Base-by-base conservation (phyloP, 92 coral and sea anemone genomes). In the Micromussa lordhowensis region DNA sequence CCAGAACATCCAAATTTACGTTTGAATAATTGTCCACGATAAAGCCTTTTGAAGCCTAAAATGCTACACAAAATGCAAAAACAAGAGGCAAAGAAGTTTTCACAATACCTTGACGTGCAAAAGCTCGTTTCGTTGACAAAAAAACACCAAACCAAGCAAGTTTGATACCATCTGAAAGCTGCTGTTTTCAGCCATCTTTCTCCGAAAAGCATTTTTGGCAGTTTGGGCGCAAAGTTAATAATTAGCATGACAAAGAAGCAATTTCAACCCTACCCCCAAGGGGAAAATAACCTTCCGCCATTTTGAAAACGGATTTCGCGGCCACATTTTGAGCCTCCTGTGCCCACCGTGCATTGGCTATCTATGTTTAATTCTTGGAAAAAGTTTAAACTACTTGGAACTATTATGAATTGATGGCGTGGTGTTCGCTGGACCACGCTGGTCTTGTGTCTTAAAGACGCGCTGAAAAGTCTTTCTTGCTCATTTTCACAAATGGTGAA, bases 211-310 rank as follows among this genome's bases (percentile, higher is more conserved):
- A 58, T 82, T 64, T 82, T 82, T 59, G 86, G 86, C 86, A 66
- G 86, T 82, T 63, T 59, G 86, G 86, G 77, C 57, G 86, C 86
- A 82, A 82, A 82, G 71, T 82, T 82, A 82, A 64, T 82, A 77
- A 82, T 64, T 82, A 82, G 53, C 54, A 73, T 73, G 32, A 31
- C 51, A 73, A 73, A 32, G 51, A 73, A 32, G 48, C 32, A 36
- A 82, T 63, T 82, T 82, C 17, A 63, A 26, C 77, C 86, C 86
- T 32, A 66, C 86, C 77, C 77, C 86, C 75, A 69, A 7, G 74
- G 86, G 86, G 73, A 54, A 64, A 82, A 73, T 68, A 68, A 73
- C 78, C n/a, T n/a, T n/a, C n/a, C n/a, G n/a, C n/a, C n/a, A n/a
- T n/a, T n/a, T n/a, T n/a, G n/a, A n/a, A n/a, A 68, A 68, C 73